Evolutionary conservation across 2,888 invertebrate species (phyloP), one percentile per base, ranked within the genome.

Genomic region (Drosophila macrospina): DNA sequence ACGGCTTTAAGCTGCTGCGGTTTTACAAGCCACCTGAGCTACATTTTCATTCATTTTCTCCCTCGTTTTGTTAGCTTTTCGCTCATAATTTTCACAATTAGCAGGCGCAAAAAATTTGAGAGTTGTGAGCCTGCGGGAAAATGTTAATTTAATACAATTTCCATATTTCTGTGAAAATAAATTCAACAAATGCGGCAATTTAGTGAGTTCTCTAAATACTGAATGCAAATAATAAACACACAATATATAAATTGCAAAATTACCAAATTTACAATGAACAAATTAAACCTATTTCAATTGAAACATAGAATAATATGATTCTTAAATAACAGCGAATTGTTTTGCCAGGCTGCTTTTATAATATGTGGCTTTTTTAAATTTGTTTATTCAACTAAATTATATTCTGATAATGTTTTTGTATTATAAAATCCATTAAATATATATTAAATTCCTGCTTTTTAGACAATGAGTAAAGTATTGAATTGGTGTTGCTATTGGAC

Each of bases 41-140:
- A 36, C 0, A 30, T 20, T 52, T n/a, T 36, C 45, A 20, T 11
- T 42, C 1, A 20, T 13, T 16, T 36, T 48, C 39, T 34, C 1
- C 20, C 28, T 8, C 24, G 24, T 32, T 39, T 26, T 50, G 36
- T 62, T 11, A 13, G n/a, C 44, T 16, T n/a, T 11, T 36, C 34
- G n/a, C 72, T 64, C 65, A 80, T 78, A 74, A 78, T 65, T 78
- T 77, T 56, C 50, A 71, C 80, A 80, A 80, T 80, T 80, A 83
- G 67, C 67, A 44, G 54, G 51, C 20, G 26, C 41, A 74, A 74
- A 64, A 64, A 60, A 64, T 45, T 26, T 39, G 34, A 34, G 48
- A 59, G 73, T 62, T 65, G 36, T 39, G 24, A 52, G 30, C 39
- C 37, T 48, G 45, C 15, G 20, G 11, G 37, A 24, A 56, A 62